Base-by-base conservation (phyloP, 64 coral and sea anemone species). In the Montipora foliosa region DNA sequence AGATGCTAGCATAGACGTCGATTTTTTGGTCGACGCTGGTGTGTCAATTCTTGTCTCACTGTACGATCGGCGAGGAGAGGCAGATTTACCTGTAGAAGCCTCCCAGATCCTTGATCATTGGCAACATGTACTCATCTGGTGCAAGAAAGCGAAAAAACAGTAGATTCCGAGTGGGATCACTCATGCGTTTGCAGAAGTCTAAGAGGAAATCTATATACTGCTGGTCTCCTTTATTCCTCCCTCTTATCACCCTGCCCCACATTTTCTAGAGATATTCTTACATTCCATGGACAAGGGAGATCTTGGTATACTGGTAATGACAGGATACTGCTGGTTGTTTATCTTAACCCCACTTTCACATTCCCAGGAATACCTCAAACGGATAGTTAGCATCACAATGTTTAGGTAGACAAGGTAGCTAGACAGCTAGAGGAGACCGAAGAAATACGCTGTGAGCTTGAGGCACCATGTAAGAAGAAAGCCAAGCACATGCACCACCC, bases 151-250 rank as follows among this genome's bases (percentile, higher is more conserved):
- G 17, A 68, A 68, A 68, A n/a, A 17, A n/a, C 13, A 68, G 3
- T n/a, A 68, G 64, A 68, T 68, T 68, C 17, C 64, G 14, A 19
- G 17, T 68, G 12, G 64, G 64, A 68, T 17, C 64, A 17, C 8
- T 68, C 64, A 68, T 68, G 64, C 17, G 4, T 68, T 68, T 68
- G 17, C 64, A 68, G 14, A 68, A 68, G 17, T n/a, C 12, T 17
- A 17, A 68, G 64, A 14, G 64, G 17, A 37, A 66, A 66, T 66
- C 61, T 66, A 66, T 66, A 66, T 66, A 66, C 68, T 72, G 68
- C 68, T 72, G 68, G 68, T 72, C 68, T 72, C 68, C 68, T 72
- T 72, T 13, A n/a, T 72, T 72, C 68, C 68, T 72, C 68, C 68
- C 68, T 72, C 68, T 72, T 13, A 72, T 72, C 68, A 72, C 68